Evolutionary conservation across 2,888 invertebrate species (phyloP).

Genomic region (Drosophila falleni): DNA sequence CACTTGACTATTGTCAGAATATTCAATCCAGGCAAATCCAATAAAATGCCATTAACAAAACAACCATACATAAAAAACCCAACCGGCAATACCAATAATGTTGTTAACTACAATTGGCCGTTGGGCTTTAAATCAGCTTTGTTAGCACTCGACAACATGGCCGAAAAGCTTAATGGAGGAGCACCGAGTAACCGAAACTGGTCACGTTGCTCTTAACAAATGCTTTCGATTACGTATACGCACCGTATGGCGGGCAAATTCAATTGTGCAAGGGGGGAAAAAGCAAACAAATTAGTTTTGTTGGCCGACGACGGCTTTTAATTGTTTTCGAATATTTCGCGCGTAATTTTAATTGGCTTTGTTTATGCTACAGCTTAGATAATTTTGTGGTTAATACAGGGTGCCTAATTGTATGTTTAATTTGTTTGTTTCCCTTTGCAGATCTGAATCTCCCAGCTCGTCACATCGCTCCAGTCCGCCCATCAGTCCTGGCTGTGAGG

Average conservation of each 20-base stretch:
- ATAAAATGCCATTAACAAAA: slow-evolving; percentile 27
- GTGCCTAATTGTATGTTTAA: slow-evolving; percentile 33
- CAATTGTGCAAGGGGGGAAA: slow-evolving; percentile 14
- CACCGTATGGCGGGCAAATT: slow-evolving; percentile 12
- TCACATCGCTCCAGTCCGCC: slow-evolving; percentile 92
- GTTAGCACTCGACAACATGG: slow-evolving; percentile 71
- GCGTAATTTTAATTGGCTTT: slow-evolving; percentile 52
- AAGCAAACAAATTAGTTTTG: slow-evolving; percentile 72
- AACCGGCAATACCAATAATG: slow-evolving; percentile 32
- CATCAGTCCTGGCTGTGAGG: slow-evolving; percentile 94
- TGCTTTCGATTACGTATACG: slow-evolving; percentile 70
- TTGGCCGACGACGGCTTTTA: slow-evolving; percentile 45
- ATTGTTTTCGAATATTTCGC: slow-evolving; percentile 65
- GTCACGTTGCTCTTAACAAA: slow-evolving; percentile 53
- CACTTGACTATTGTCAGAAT: neutral
- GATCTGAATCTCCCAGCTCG: slow-evolving; percentile 86
- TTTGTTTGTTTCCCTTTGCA: slow-evolving; percentile 39
- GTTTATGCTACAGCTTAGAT: slow-evolving; percentile 60
- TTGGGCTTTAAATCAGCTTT: slow-evolving; percentile 69
- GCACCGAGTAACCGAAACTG: slow-evolving; percentile 32
- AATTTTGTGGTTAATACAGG: slow-evolving; percentile 58
- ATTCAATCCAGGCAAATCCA: slow-evolving; percentile 24
- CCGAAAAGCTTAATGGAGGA: slow-evolving; percentile 45
- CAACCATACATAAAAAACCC: neutral
- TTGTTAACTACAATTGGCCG: slow-evolving; percentile 1